Conservation (phyloP, 2,797 vertebrate genomes). For the Mionectes olivaceus region DNA sequence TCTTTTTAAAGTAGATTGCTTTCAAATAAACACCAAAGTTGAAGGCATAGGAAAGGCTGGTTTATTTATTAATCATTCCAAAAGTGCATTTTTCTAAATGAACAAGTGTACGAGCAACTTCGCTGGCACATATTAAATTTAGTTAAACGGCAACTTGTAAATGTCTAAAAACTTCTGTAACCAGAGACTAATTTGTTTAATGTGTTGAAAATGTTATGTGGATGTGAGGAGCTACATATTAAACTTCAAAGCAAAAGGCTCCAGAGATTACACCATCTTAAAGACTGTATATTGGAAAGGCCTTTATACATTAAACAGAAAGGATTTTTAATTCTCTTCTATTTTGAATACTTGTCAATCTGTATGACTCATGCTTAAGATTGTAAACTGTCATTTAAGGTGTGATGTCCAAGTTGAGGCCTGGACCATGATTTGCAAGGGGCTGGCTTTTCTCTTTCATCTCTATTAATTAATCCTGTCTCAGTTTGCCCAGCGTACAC, state of each 20-base stretch:
- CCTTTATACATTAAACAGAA: slow-evolving; percentile 71
- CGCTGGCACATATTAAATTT: slow-evolving; percentile 79
- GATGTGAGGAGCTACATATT: slow-evolving; percentile 81
- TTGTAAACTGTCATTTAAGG: slow-evolving; percentile 70
- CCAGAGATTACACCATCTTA: slow-evolving; percentile 79
- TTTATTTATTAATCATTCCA: slow-evolving; percentile 83
- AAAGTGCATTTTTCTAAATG: slow-evolving; percentile 80
- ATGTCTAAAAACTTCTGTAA: slow-evolving; percentile 84
- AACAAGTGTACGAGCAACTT: slow-evolving; percentile 77
- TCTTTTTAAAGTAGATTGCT: slow-evolving; percentile 91
- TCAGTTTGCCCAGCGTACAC: slow-evolving; percentile 78
- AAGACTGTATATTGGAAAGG: slow-evolving; percentile 74
- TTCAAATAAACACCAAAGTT: slow-evolving; percentile 82
- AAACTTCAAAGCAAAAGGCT: slow-evolving; percentile 84
- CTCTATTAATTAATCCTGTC: slow-evolving; percentile 86
- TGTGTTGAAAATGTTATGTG: slow-evolving; percentile 82
- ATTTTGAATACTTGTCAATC: slow-evolving; percentile 71
- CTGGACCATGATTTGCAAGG: slow-evolving; percentile 75
- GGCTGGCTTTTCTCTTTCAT: slow-evolving; percentile 82
- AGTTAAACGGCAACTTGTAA: slow-evolving; percentile 83
- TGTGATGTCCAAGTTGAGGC: slow-evolving; percentile 70
- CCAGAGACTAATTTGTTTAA: slow-evolving; percentile 86
- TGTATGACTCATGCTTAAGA: slow-evolving; percentile 56
- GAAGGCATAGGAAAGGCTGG: slow-evolving; percentile 77
- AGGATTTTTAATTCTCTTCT: slow-evolving; percentile 67